Conservation (phyloP, 2,113 vertebrate genomes). For the Steatornis caripensis region DNA sequence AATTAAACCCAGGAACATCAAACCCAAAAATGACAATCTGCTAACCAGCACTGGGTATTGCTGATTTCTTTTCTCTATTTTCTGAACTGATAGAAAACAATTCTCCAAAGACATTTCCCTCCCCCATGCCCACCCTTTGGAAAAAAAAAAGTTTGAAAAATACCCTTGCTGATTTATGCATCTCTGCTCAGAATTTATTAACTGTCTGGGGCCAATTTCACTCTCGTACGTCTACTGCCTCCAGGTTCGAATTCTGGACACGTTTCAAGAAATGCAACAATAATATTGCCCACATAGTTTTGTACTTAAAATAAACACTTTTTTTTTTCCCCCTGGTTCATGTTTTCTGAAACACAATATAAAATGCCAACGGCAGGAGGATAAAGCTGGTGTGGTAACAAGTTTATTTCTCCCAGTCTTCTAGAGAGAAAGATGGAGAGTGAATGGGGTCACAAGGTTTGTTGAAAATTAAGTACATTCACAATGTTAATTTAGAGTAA, state of each 20-base stretch:
- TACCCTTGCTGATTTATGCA: slow-evolving; percentile 78
- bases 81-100: slow-evolving; percentile 80
- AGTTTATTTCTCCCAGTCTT: slow-evolving; percentile 23
- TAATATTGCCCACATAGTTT: slow-evolving; percentile 66
- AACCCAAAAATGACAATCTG: slow-evolving; percentile 89
- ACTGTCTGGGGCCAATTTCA: slow-evolving; percentile 75
- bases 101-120: slow-evolving; percentile 74
- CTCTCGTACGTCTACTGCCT: slow-evolving; percentile 56
- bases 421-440: neutral
- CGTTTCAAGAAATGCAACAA: slow-evolving; percentile 72
- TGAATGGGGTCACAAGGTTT: neutral
- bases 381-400: slow-evolving; percentile 34
- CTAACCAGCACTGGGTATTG: slow-evolving; percentile 80
- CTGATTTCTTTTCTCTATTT: slow-evolving; percentile 74
- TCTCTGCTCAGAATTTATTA: slow-evolving; percentile 82
- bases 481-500: neutral
- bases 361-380: slow-evolving; percentile 39
- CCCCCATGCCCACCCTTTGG: slow-evolving; percentile 55
- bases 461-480: neutral
- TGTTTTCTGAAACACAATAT: slow-evolving; percentile 56
- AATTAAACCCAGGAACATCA: slow-evolving; percentile 91
- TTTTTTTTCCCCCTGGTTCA: neutral
- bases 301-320: slow-evolving; percentile 65
- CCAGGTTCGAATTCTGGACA: slow-evolving; percentile 75
- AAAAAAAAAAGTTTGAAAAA: slow-evolving; percentile 58